Conservation (phyloP, 2,113 vertebrate species). For the Oxyruncus cristatus region DNA sequence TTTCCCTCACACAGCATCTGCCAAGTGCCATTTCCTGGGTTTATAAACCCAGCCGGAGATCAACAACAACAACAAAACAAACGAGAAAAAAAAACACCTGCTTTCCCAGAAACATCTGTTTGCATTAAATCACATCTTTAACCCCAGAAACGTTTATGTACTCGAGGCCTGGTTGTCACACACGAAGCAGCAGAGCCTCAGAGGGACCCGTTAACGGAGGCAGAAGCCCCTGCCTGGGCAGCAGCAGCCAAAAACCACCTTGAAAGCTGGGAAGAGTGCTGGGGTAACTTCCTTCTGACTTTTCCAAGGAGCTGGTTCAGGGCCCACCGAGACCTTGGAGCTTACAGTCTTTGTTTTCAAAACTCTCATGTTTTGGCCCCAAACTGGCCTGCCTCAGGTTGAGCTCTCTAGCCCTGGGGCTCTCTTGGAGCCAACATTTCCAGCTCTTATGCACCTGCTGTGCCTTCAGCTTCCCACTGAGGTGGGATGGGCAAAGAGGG, state of each 20-base stretch:
- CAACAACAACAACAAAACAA: not conserved
- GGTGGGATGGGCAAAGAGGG: not conserved
- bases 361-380: not conserved
- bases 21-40: not conserved
- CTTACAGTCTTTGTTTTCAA: not conserved
- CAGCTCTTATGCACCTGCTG: not conserved
- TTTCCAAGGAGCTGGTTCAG: not conserved
- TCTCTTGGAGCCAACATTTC: not conserved
- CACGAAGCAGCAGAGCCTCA: not conserved
- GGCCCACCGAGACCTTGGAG: rapidly evolving
- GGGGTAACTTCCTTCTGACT: not conserved
- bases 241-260: not conserved
- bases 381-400: not conserved
- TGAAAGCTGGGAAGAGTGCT: rapidly evolving
- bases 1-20: not conserved
- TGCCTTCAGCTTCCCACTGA: not conserved
- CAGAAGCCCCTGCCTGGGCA: not conserved
- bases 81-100: not conserved
- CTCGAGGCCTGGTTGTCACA: not conserved
- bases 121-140: constrained; percentile 55
- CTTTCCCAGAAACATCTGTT: not conserved
- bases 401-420: not conserved
- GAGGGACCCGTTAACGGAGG: not conserved
- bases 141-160: not conserved
- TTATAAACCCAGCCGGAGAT: not conserved